These are phyloP conservation scores for Cataglyphis albicans DNA, from an alignment of 2,888 invertebrate species.

Conservation along the genomic window DNA sequence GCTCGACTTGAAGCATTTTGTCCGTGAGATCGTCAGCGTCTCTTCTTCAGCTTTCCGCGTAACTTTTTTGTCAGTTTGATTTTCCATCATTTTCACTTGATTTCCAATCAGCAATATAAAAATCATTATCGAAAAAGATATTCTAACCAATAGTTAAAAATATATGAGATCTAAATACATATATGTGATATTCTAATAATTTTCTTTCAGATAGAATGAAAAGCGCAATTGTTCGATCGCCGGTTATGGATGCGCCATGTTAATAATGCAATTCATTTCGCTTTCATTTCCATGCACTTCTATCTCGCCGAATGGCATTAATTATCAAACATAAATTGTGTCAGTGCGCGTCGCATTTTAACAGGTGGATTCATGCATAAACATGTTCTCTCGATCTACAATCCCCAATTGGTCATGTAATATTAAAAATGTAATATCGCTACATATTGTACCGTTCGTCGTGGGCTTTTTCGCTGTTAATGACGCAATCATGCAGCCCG, in stretches of 20 bases:
- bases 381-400: slow-evolving; percentile 58
- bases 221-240: not conserved
- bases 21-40: slow-evolving; percentile 21
- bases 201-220: not conserved
- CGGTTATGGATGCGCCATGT: not conserved
- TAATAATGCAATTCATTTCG: slow-evolving; percentile 45
- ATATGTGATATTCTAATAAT: not conserved
- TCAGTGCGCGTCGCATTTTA: slow-evolving; percentile 65
- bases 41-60: slow-evolving; percentile 53
- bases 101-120: slow-evolving; percentile 21
- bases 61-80: slow-evolving; percentile 39
- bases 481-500: slow-evolving; percentile 61
- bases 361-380: slow-evolving; percentile 64
- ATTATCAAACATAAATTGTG: slow-evolving; percentile 54
- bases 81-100: slow-evolving; percentile 50
- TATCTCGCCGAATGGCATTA: slow-evolving; percentile 48
- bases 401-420: slow-evolving; percentile 53
- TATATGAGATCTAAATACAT: not conserved
- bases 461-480: slow-evolving; percentile 52
- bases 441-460: slow-evolving; percentile 37
- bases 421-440: slow-evolving; percentile 54
- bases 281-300: slow-evolving; percentile 47
- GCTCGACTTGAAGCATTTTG: slow-evolving; percentile 41
- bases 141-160: not conserved
- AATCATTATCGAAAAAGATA: not conserved